Evolutionary conservation across 2,888 invertebrate genomes (phyloP).

Genomic region (Ennomos erosarius): DNA sequence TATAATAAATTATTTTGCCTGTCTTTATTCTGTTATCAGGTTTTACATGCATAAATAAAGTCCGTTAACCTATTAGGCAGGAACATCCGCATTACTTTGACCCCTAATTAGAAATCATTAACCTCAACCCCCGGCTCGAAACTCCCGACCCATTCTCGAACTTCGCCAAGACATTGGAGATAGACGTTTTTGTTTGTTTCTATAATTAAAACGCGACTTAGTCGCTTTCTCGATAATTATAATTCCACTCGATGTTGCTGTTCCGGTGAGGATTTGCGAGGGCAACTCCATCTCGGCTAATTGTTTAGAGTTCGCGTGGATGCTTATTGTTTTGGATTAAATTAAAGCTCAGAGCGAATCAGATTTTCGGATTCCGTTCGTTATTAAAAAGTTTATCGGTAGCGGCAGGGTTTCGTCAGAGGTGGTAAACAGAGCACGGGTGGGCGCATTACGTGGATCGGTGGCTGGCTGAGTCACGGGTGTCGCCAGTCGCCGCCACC

Average conservation of each 20-base stretch:
- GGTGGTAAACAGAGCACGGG: slow-evolving; percentile 48
- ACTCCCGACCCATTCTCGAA: slow-evolving; percentile 59
- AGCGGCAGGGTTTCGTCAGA: slow-evolving; percentile 50
- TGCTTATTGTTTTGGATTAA: slow-evolving; percentile 48
- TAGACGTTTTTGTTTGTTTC: slow-evolving; percentile 77
- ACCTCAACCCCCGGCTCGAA: slow-evolving; percentile 44
- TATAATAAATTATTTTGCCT: slow-evolving; percentile 33
- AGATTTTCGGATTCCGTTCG: slow-evolving; percentile 35
- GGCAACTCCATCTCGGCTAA: slow-evolving; percentile 42
- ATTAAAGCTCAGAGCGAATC: slow-evolving; percentile 35
- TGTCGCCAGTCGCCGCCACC: slow-evolving; percentile 55
- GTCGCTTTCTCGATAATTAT: slow-evolving; percentile 73
- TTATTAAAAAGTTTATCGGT: slow-evolving; percentile 37
- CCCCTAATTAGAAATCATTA: slow-evolving; percentile 32
- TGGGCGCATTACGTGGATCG: slow-evolving; percentile 59
- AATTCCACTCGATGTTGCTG: slow-evolving; percentile 67
- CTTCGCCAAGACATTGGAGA: slow-evolving; percentile 68
- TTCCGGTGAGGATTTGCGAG: slow-evolving; percentile 57
- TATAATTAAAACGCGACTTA: slow-evolving; percentile 78
- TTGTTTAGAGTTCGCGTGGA: slow-evolving; percentile 45
- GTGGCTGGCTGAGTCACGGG: slow-evolving; percentile 68
- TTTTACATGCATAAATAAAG: no score
- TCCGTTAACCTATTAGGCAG: background rate
- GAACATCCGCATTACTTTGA: slow-evolving; percentile 22
- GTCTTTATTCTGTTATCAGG: slow-evolving; percentile 2